Evolutionary conservation across 1,140 invertebrate species (phyloP).

Genomic region (Drosophila sulfurigaster): DNA sequence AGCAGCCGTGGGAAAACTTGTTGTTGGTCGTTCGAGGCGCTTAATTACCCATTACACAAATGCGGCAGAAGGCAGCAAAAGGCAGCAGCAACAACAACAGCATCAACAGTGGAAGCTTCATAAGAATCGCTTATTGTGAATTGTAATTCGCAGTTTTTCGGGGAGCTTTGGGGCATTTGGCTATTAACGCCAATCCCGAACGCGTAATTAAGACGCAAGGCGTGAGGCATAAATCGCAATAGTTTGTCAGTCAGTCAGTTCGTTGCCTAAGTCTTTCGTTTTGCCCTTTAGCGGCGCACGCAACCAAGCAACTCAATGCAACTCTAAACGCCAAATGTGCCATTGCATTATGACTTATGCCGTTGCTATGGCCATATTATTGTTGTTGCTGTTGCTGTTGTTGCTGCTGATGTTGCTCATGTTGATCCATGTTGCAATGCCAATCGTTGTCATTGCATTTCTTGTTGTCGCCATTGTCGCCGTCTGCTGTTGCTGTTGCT

Average conservation of each 20-base stretch:
- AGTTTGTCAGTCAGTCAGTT: conserved; percentile 20
- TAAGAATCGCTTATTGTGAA: conserved; percentile 66
- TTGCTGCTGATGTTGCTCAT: conserved; percentile 1
- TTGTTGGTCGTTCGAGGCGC: conserved; percentile 59
- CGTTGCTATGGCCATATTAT: conserved; percentile 3
- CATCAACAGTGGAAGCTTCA: not conserved
- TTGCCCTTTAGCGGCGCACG: conserved; percentile 71
- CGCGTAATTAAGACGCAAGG: conserved; percentile 74
- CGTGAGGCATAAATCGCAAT: conserved; percentile 17
- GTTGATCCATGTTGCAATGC: conserved; percentile 67
- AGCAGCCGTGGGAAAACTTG: conserved; percentile 75
- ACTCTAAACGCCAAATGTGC: conserved; percentile 52
- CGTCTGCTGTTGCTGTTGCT: conserved; percentile 31
- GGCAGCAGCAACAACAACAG: not conserved
- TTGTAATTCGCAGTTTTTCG: conserved; percentile 49
- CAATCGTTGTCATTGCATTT: conserved; percentile 58
- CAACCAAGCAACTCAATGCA: conserved; percentile 13
- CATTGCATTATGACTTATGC: conserved; percentile 71
- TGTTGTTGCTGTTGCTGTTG: not conserved
- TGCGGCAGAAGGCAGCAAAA: conserved; percentile 42
- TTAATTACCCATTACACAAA: conserved; percentile 83
- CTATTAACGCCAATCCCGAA: conserved; percentile 60
- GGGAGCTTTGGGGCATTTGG: conserved; percentile 35
- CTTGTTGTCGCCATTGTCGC: conserved; percentile 19
- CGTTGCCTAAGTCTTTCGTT: conserved; percentile 67